Percentiles rank a stretch among this genome's conserved stretches.
Conservation (phyloP, 2,797 vertebrate genomes). For the Setipinna tenuifilis region DNA sequence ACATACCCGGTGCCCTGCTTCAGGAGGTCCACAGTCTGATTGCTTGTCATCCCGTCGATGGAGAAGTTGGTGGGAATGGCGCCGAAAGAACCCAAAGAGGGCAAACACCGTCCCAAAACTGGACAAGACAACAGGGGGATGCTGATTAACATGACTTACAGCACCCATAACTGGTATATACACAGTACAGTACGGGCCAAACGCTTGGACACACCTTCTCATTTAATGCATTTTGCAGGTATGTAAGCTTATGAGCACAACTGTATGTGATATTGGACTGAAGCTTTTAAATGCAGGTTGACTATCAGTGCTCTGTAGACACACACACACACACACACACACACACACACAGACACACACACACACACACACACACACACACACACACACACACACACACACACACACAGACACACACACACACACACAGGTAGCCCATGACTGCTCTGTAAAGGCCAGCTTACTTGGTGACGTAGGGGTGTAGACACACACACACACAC, state of each 20-base stretch:
- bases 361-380: no score
- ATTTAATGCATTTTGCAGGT: no score
- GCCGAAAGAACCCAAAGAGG: conserved; percentile 47
- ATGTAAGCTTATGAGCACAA: no score
- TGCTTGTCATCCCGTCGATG: conserved; percentile 53
- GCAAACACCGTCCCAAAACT: conserved; percentile 84
- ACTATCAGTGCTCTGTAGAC: no score
- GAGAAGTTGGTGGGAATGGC: conserved; percentile 49
- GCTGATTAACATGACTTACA: neutral
- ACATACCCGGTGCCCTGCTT: conserved; percentile 74
- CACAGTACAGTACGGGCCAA: neutral
- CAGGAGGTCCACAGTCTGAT: conserved; percentile 62
- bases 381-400: no score
- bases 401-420: no score
- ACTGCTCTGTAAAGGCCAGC: conserved; percentile 27
- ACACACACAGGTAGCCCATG: no score
- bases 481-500: no score
- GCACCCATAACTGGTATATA: neutral
- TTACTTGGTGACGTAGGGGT: conserved; percentile 75
- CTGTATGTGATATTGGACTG: no score
- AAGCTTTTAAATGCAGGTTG: no score
- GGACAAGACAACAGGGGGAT: conserved; percentile 12
- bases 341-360: no score
- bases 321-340: no score
- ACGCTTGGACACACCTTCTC: neutral